Conservation (phyloP, 1,140 invertebrate species). For the Drosophila gunungcola region DNA sequence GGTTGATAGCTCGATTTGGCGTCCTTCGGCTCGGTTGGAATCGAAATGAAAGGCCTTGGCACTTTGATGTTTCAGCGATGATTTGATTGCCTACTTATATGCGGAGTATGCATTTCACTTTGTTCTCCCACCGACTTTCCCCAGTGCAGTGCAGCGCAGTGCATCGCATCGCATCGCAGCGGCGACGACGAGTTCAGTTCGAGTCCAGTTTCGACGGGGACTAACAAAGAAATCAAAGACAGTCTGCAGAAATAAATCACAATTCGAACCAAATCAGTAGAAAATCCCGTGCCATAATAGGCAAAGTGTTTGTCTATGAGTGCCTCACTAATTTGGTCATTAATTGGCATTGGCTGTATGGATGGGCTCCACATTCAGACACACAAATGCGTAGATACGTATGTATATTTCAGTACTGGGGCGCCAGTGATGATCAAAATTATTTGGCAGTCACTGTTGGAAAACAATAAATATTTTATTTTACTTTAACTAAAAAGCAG, state of each 20-base stretch:
- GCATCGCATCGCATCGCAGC: not conserved
- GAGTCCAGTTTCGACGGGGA: constrained; percentile 27
- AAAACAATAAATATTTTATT: no score
- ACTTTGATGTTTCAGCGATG: constrained; percentile 72
- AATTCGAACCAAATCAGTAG: constrained; percentile 83
- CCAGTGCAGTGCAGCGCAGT: constrained; percentile 20
- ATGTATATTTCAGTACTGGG: constrained; percentile 32
- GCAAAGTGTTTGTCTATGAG: constrained; percentile 81
- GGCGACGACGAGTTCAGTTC: constrained; percentile 18
- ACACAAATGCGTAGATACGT: constrained; percentile 10
- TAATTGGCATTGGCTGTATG: constrained; percentile 80
- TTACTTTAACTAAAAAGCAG: no score
- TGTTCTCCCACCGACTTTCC: constrained; percentile 66
- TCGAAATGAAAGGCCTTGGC: constrained; percentile 67
- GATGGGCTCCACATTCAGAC: constrained; percentile 34
- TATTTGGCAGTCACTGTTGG: not conserved
- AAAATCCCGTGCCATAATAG: constrained; percentile 78
- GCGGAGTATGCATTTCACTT: constrained; percentile 70
- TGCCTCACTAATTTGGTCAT: constrained; percentile 83
- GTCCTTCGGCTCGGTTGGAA: constrained; percentile 55
- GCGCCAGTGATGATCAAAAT: constrained; percentile 23
- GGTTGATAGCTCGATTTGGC: constrained; percentile 72
- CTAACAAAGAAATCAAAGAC: constrained; percentile 82
- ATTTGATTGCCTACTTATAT: constrained; percentile 56
- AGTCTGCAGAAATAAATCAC: constrained; percentile 81